A percentile compares a stretch with the other conserved stretches of the same genome.
Conservation (phyloP, 2,888 invertebrate species). For the Eupithecia exiguata region DNA sequence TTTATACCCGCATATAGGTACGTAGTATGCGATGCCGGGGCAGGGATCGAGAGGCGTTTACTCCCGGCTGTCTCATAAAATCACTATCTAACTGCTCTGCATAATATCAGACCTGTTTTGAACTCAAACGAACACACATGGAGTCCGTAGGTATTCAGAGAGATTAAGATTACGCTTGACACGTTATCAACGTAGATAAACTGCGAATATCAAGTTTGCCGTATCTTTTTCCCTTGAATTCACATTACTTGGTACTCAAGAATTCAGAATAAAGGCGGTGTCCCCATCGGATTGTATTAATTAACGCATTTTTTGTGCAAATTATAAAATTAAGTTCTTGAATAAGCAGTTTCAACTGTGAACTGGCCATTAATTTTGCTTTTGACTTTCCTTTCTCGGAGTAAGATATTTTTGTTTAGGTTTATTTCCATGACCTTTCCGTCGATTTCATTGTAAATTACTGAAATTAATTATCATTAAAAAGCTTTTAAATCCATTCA, state of each 20-base stretch:
- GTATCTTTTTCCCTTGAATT: slow-evolving; percentile 27
- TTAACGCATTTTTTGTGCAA: slow-evolving; percentile 53
- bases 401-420: slow-evolving; percentile 29
- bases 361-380: slow-evolving; percentile 38
- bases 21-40: slow-evolving; percentile 42
- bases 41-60: slow-evolving; percentile 69
- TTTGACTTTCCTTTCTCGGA: slow-evolving; percentile 33
- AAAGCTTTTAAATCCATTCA: neutral
- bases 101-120: slow-evolving; percentile 74
- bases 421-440: slow-evolving; percentile 8
- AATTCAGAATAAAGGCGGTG: slow-evolving; percentile 36
- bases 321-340: slow-evolving; percentile 54
- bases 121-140: slow-evolving; percentile 64
- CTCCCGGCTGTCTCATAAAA: slow-evolving; percentile 74
- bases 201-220: slow-evolving; percentile 54
- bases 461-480: neutral
- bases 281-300: slow-evolving; percentile 54
- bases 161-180: slow-evolving; percentile 68
- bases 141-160: slow-evolving; percentile 64
- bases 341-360: slow-evolving; percentile 54
- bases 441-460: slow-evolving; percentile 1
- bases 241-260: slow-evolving; percentile 29
- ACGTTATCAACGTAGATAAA: slow-evolving; percentile 68
- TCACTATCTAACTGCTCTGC: slow-evolving; percentile 74
- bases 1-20: slow-evolving; percentile 56